Base-by-base conservation (phyloP, 2,888 invertebrate species). In the Erebia ligea region DNA sequence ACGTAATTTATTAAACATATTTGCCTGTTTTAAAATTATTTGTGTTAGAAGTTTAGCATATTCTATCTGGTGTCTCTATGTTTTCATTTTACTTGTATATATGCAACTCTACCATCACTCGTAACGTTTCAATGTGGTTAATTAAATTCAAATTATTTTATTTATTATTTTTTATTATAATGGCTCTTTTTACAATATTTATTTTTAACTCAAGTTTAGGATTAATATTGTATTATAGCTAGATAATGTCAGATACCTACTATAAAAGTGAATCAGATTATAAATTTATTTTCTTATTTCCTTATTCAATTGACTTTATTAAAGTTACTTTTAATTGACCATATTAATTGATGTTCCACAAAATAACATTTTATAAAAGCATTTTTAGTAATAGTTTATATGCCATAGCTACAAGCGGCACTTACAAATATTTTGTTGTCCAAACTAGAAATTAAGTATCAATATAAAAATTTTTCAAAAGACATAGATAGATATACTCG, bases 391-490 rank as follows among this genome's bases (percentile, higher is more conserved):
- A 57, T 73, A 71, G n/a, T 56, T 21, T 48, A 17, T 25, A 52
- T 40, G 54, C 45, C 58, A 25, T 25, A 42, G 19, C 56, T 42
- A 13, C 57, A 25, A 25, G 45, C 15, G 57, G 62, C 62, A 48
- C 45, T 21, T 48, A 21, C 48, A 48, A 67, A 45, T 25, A 21
- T 58, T 58, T 25, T 56, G 54, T 61, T 67, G 67, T 73, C 75
- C 71, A 72, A 58, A 64, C 69, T 73, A 72, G 68, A 17, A 52
- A 40, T 62, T 71, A 71, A 73, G 72, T 67, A 62, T 17, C 42
- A 56, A 71, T 59, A 40, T 17, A 68, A 73, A 73, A 73, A 67
- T 68, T 56, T 66, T 63, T 70, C 54, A 75, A 75, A 75, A 74
- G 74, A 75, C 74, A 75, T 70, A 69, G 42, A 67, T 73, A 67